Base-by-base conservation (phyloP, 1,140 invertebrate genomes). In the Drosophila asahinai region DNA sequence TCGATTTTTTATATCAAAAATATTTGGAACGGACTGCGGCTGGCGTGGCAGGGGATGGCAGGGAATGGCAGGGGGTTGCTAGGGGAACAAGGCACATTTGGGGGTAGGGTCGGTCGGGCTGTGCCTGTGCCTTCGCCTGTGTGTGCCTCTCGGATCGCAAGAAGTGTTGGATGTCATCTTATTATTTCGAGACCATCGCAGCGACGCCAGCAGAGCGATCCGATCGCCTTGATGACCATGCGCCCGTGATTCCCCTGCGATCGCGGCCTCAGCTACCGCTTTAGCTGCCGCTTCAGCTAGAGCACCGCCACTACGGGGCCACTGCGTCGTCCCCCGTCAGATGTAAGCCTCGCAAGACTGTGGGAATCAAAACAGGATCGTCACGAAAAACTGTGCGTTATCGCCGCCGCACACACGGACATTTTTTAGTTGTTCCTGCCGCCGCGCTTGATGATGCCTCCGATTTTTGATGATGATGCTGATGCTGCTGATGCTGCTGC, bases 91-190 rank as follows among this genome's bases (percentile, higher is more conserved):
- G 36, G 63, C 68, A 40, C 25, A 38, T 48, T 58, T 57, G 49
- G 72, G 72, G 62, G 62, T 59, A 67, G 58, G 62, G 71, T 80
- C 54, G 65, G 51, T 79, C 51, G 72, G 55, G 68, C 74, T 86
- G 54, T 79, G 81, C 73, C 73, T 75, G 68, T 65, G 48, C 62
- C 47, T 70, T 17, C 25, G 51, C 47, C 48, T 55, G 33, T 57
- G 33, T 57, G 38, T 70, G 52, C 65, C 70, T 59, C 70, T 73
- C 70, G 45, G 54, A 73, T 77, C 59, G 59, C 77, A 90, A 89
- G 86, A 92, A 92, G 90, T 92, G 90, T 92, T 92, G 90, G 91
- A 92, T 92, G 90, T 92, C 90, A 92, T 92, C 91, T 92, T 92
- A 92, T 92, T 92, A 92, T 92, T 87, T 91, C 74, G 86, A 89